Evolutionary conservation across 2,113 vertebrate species (phyloP).

Genomic region (Danio rerio): GRCz12tu NC_133194.1:8376501-8377000

Average conservation of each 20-base stretch:
- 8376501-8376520: background rate
- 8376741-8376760: background rate
- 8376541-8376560: background rate
- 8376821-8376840: constrained; percentile 9
- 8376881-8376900: constrained; percentile 76
- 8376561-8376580: background rate
- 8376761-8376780: background rate
- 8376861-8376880: constrained; percentile 62
- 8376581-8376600: background rate
- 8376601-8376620: background rate
- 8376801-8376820: background rate
- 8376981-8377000: constrained; percentile 8
- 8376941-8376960: background rate
- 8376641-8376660: background rate
- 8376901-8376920: constrained; percentile 71
- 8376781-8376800: background rate
- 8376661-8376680: background rate
- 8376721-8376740: background rate
- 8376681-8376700: background rate
- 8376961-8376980: background rate
- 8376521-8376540: background rate
- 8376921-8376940: constrained; percentile 70
- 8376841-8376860: background rate
- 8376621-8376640: background rate
- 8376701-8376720: background rate